phyloP scores from a whole-genome alignment of 2,888 invertebrate genomes.

The Thalpophila matura region DNA sequence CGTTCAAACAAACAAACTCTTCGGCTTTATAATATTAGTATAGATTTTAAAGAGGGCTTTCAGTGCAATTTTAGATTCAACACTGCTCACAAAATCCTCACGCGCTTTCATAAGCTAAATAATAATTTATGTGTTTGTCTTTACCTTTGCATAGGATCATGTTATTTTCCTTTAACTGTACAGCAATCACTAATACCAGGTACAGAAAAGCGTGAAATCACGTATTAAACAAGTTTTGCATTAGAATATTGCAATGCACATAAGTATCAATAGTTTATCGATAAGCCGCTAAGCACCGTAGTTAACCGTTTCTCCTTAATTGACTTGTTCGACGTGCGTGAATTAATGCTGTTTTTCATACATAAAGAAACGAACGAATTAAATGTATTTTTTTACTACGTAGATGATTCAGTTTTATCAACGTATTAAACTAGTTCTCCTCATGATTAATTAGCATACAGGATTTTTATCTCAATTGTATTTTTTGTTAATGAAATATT shows the following conservation, averaged over 20 bases:
- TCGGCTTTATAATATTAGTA: too few species aligned
- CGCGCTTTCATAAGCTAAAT: neutral
- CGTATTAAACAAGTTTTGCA: conserved; percentile 40
- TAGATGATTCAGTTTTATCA: neutral
- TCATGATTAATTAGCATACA: neutral
- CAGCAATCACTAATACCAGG: conserved; percentile 9
- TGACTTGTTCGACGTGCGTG: conserved; percentile 54
- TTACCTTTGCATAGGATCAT: neutral
- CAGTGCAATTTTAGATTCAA: neutral
- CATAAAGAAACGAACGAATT: neutral
- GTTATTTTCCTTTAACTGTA: conserved; percentile 21
- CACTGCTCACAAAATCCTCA: neutral
- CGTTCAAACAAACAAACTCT: too few species aligned
- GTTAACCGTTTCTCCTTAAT: conserved; percentile 51
- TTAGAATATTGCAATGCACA: conserved; percentile 43
- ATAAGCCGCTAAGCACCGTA: conserved; percentile 31
- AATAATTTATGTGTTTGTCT: conserved; percentile 1
- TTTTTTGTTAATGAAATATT: conserved; percentile 3
- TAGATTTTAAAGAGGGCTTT: too few species aligned
- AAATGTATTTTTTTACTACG: neutral
- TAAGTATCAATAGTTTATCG: conserved; percentile 51
- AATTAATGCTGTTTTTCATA: conserved; percentile 45
- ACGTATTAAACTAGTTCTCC: neutral
- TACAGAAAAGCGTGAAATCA: conserved; percentile 36
- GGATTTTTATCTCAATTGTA: neutral